Evolutionary conservation across 2,888 invertebrate species (phyloP).

Genomic region (Andrena praecox): DNA sequence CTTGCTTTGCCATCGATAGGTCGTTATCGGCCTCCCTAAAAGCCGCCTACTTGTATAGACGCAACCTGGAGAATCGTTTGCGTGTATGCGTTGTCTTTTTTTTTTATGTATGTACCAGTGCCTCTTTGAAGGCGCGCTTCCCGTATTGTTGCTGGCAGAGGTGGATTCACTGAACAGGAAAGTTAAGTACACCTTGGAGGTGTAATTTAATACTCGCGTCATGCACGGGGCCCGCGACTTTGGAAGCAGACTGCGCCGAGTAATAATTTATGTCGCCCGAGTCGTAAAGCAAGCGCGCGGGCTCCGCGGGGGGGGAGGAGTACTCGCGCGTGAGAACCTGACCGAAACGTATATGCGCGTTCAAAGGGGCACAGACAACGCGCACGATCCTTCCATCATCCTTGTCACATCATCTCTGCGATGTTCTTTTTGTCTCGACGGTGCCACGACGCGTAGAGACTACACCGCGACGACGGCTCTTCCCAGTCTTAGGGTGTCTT

Average conservation of each 20-base stretch:
- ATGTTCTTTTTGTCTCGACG: neutral
- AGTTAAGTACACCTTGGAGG: slow-evolving; percentile 12
- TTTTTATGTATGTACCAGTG: no score
- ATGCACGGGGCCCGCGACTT: slow-evolving; percentile 1
- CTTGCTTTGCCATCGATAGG: slow-evolving; percentile 58
- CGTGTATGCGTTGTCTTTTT: neutral
- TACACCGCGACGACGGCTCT: neutral
- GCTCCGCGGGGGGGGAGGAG: neutral
- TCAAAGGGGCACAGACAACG: neutral
- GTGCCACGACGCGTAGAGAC: neutral
- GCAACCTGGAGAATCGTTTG: slow-evolving; percentile 26
- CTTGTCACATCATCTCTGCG: neutral
- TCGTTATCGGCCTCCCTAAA: slow-evolving; percentile 21
- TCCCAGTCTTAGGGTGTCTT: slow-evolving; percentile 1
- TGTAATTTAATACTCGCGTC: slow-evolving; percentile 26
- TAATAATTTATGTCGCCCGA: slow-evolving; percentile 13
- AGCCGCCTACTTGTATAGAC: neutral
- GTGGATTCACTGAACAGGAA: no score
- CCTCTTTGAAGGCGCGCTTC: no score
- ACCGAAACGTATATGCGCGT: neutral
- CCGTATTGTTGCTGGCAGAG: no score
- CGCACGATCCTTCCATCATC: slow-evolving; percentile 27
- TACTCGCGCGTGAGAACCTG: neutral
- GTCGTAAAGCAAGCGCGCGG: neutral
- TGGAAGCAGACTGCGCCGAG: neutral